A percentile compares a stretch with the other conserved stretches of the same genome.
Conservation (phyloP, 2,113 vertebrate genomes). For the Ctenomys sociabilis region DNA sequence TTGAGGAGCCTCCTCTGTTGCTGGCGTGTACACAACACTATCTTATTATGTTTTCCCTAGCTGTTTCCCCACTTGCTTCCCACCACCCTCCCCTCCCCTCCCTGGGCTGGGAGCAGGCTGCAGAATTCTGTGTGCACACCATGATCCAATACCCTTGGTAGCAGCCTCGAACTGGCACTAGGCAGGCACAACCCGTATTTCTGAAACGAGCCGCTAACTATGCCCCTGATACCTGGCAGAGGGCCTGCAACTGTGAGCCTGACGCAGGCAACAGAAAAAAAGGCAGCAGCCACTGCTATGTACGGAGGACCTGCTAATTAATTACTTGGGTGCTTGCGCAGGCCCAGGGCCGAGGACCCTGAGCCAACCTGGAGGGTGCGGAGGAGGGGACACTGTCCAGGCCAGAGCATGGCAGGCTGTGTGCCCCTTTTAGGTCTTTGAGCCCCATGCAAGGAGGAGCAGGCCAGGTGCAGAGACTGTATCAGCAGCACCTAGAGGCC, state of each 20-base stretch:
- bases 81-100: not conserved
- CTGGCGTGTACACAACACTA: rapidly evolving
- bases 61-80: not conserved
- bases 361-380: not conserved
- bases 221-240: not conserved
- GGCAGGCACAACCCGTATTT: not conserved
- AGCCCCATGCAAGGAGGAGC: not conserved
- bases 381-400: not conserved
- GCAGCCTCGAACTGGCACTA: not conserved
- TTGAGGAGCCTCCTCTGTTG: rapidly evolving
- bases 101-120: not conserved
- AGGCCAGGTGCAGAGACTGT: not conserved
- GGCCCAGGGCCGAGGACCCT: not conserved
- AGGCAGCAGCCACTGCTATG: not conserved
- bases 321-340: not conserved
- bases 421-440: not conserved
- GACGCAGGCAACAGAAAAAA: not conserved
- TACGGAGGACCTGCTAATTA: rapidly evolving
- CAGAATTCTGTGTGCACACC: not conserved
- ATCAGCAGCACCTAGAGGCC: not conserved
- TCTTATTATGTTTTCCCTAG: not conserved
- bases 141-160: rapidly evolving
- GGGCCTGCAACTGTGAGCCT: not conserved
- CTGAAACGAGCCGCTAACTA: not conserved
- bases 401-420: not conserved